Conservation (phyloP, 2,797 vertebrate genomes). For the Odontamblyopus rebecca region DNA sequence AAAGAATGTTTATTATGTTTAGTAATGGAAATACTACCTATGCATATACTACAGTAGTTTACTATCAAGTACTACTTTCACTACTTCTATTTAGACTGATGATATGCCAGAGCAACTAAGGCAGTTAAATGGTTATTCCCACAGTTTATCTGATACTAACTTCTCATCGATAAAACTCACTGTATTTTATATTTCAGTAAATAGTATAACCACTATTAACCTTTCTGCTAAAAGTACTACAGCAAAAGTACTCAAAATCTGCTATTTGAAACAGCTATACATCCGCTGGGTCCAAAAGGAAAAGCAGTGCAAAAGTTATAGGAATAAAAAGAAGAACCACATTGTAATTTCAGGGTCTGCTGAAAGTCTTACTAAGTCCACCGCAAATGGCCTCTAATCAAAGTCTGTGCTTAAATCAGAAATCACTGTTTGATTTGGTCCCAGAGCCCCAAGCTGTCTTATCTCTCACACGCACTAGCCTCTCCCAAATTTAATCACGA, state of each 20-base stretch:
- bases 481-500: conserved; percentile 25
- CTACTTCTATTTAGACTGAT: background rate
- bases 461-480: conserved; percentile 13
- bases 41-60: background rate
- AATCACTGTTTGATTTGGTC: conserved; percentile 19
- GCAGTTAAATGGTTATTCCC: too few species aligned
- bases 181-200: too few species aligned
- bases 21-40: too few species aligned
- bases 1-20: too few species aligned
- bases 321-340: conserved; percentile 17
- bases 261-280: background rate
- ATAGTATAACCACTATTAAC: background rate
- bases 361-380: conserved; percentile 25
- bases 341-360: conserved; percentile 33
- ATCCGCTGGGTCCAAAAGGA: background rate
- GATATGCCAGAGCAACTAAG: too few species aligned
- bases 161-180: too few species aligned
- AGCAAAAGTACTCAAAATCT: background rate
- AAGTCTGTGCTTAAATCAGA: conserved; percentile 19
- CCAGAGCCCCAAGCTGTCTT: conserved; percentile 3
- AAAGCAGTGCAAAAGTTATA: background rate
- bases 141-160: too few species aligned
- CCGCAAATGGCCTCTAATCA: conserved; percentile 24
- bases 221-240: background rate
- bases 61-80: background rate